Evolutionary conservation across 2,888 invertebrate genomes (phyloP).

Genomic region (Euzophera pinguis): DNA sequence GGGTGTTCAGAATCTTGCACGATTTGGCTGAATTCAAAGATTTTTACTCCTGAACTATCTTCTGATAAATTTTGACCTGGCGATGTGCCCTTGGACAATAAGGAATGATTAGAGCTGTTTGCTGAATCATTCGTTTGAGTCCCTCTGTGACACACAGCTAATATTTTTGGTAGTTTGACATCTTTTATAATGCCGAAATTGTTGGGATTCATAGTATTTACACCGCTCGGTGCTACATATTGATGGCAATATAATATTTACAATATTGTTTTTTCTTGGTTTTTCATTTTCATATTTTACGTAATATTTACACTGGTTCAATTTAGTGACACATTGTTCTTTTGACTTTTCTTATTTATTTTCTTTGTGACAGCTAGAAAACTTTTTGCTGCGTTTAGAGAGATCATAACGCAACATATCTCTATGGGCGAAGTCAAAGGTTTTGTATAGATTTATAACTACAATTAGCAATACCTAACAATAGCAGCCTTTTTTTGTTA

Average conservation of each 20-base stretch:
- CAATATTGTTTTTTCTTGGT: neutral
- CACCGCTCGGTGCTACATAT: neutral
- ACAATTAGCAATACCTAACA: too few species aligned
- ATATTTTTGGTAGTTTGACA: constrained; percentile 22
- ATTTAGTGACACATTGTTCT: neutral
- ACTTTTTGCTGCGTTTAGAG: neutral
- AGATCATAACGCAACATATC: too few species aligned
- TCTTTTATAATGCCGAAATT: constrained; percentile 22
- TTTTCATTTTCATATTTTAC: constrained; percentile 11
- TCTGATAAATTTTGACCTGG: constrained; percentile 14
- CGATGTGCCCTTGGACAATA: constrained; percentile 13
- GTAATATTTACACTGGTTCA: neutral
- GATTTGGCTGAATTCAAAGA: constrained; percentile 36
- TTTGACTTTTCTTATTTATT: constrained; percentile 18
- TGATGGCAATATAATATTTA: neutral
- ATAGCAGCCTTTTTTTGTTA: too few species aligned
- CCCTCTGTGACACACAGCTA: constrained; percentile 29
- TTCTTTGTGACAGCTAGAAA: neutral
- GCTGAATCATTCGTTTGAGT: constrained; percentile 34
- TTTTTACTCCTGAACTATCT: constrained; percentile 28
- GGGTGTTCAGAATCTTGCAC: constrained; percentile 32
- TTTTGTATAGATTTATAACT: too few species aligned
- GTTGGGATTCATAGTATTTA: constrained; percentile 39
- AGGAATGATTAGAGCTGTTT: neutral
- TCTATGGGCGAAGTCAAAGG: too few species aligned